A percentile compares a stretch with the other conserved stretches of the same genome.
These are phyloP conservation scores for Lanistes nyassanus DNA, from an alignment of 1,140 invertebrate species.

Conservation along the genomic window DNA sequence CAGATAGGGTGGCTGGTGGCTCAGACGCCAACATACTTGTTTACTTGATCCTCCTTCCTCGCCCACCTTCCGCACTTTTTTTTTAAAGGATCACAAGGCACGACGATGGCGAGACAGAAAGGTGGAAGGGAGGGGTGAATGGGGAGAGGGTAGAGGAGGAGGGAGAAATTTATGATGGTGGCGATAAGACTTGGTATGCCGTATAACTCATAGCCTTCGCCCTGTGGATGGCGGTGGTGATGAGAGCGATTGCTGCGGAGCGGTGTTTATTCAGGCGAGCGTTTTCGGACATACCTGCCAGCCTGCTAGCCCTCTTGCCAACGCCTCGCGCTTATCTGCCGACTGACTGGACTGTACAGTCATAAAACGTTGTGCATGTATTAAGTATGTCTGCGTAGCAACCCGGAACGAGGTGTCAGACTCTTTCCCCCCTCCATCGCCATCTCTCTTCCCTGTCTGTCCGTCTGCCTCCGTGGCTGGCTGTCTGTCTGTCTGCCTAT, in stretches of 20 bases:
- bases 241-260: background rate
- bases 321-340: background rate
- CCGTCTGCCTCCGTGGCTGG: background rate
- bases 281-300: background rate
- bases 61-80: background rate
- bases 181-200: no score
- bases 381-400: no score
- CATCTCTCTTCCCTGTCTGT: background rate
- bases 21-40: no score
- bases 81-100: background rate
- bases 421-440: no score
- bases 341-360: background rate
- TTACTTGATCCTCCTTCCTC: no score
- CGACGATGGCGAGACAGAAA: background rate
- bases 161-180: background rate
- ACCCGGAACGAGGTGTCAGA: no score
- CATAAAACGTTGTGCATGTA: no score
- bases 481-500: background rate
- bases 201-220: background rate
- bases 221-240: background rate
- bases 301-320: slow-evolving; percentile 1
- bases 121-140: background rate
- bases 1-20: background rate
- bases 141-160: background rate
- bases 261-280: background rate